These are phyloP conservation scores for Crocuta crocuta DNA, from an alignment of 2,113 vertebrate species.

Conservation along the genomic window DNA sequence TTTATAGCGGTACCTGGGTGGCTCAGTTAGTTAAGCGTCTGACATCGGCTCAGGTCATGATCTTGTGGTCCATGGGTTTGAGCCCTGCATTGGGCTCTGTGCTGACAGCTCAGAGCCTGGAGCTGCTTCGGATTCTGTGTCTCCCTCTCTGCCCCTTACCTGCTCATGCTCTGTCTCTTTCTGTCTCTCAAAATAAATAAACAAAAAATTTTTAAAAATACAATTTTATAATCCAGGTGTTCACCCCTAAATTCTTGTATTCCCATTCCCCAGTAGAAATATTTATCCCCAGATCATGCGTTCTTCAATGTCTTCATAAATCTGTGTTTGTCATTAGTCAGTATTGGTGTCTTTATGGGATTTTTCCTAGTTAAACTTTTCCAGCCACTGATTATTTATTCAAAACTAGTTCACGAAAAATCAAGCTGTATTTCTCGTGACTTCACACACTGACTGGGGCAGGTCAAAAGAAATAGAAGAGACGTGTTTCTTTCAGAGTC, in stretches of 20 bases:
- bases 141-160: too few relatives aligned
- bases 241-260: neutral
- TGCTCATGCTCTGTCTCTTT: too few relatives aligned
- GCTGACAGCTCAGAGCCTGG: too few relatives aligned
- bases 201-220: too few relatives aligned
- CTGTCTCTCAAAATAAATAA: neutral
- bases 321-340: neutral
- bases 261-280: neutral
- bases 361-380: neutral
- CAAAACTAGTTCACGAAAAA: neutral
- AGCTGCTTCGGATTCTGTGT: too few relatives aligned
- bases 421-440: neutral
- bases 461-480: neutral
- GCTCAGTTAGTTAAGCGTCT: too few relatives aligned
- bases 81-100: too few relatives aligned
- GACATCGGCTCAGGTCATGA: too few relatives aligned
- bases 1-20: neutral
- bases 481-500: neutral
- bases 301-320: neutral
- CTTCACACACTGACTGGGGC: neutral
- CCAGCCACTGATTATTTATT: neutral
- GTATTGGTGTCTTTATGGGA: neutral
- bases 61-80: too few relatives aligned
- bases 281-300: neutral
- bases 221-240: neutral